Evolutionary conservation across 2,113 vertebrate genomes (phyloP), one percentile per base, ranked within the genome.

Genomic region (Hirundichthys speculiger): DNA sequence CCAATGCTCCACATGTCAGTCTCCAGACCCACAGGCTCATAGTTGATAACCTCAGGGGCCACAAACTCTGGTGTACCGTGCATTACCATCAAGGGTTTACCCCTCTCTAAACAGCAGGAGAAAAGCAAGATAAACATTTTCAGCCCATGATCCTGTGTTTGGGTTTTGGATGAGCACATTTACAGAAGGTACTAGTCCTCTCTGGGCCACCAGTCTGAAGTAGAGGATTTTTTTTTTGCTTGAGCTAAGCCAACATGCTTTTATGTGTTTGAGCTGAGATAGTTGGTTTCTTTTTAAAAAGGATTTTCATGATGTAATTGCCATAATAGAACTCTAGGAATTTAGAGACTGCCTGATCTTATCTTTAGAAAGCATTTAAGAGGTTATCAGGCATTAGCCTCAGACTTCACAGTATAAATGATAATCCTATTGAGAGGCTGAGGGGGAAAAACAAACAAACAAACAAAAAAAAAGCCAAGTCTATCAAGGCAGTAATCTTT

Each of bases 1-100:
- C 94, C 95, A 2, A 96, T 90, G 0, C 94, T 96, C 95, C 95
- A 96, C 92, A 95, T 93, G 88, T 96, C 95, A 0, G 93, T 95
- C 45, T 86, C 82, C 78, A 93, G 77, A 24, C 82, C 78, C 57
- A 96, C 92, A 0, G 94, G 88, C 83, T 96, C 94, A 19, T 88
- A 96, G 80, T 70, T 74, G 0, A 96, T 91, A 47, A 96, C 94
- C 81, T 96, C 95, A 0, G 95, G 95, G 60, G 95, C 95, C 80
- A 95, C 94, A 80, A 96, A 96, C 77, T 96, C 95, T 0, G 95
- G 93, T 0, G 95, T 96, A 13, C 95, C 94, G 0, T 95, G 94
- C 83, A 95, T 59, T 80, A 96, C 94, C 90, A 84, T 90, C 59
- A 95, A 64, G 0, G 89, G 86, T 25, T 77, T 89, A n/a, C 30